Evolutionary conservation across 2,888 invertebrate genomes (phyloP).

Genomic region (Scelioninae gen. 1): DNA sequence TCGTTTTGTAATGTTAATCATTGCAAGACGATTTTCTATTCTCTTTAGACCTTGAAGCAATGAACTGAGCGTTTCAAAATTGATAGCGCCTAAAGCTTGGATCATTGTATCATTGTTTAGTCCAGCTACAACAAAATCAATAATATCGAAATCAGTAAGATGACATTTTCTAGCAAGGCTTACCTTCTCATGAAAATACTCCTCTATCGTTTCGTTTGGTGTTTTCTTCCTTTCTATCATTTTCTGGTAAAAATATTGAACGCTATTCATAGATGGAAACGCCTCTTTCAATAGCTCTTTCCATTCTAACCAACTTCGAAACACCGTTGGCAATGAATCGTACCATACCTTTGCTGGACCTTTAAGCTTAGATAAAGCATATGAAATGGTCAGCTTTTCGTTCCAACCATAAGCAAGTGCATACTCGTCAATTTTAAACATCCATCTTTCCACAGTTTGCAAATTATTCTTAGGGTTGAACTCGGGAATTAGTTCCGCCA

Average conservation of each 20-base stretch:
- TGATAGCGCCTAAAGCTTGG: neutral
- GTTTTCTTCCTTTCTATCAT: slow-evolving; percentile 24
- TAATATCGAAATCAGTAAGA: slow-evolving; percentile 1
- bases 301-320: slow-evolving; percentile 23
- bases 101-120: slow-evolving; percentile 38
- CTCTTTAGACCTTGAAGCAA: slow-evolving; percentile 13
- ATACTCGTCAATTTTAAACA: slow-evolving; percentile 38
- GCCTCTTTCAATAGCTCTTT: slow-evolving; percentile 4
- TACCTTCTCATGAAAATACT: slow-evolving; percentile 42
- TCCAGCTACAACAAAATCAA: slow-evolving; percentile 40
- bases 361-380: slow-evolving; percentile 29
- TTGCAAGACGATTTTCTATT: slow-evolving; percentile 5
- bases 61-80: neutral
- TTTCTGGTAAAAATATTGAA: slow-evolving; percentile 38
- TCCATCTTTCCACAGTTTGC: slow-evolving; percentile 15
- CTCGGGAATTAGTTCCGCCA: slow-evolving; percentile 35
- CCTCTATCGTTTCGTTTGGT: slow-evolving; percentile 26
- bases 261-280: neutral
- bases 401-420: slow-evolving; percentile 23
- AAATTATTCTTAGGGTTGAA: slow-evolving; percentile 30
- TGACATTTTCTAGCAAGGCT: slow-evolving; percentile 21
- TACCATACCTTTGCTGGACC: slow-evolving; percentile 34
- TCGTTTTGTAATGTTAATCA: neutral
- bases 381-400: slow-evolving; percentile 19
- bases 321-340: slow-evolving; percentile 18